A percentile compares a stretch with the other conserved stretches of the same genome.
These are phyloP conservation scores for Hirtodrosophila cameraria DNA, from an alignment of 2,888 invertebrate genomes.

Conservation along the genomic window DNA sequence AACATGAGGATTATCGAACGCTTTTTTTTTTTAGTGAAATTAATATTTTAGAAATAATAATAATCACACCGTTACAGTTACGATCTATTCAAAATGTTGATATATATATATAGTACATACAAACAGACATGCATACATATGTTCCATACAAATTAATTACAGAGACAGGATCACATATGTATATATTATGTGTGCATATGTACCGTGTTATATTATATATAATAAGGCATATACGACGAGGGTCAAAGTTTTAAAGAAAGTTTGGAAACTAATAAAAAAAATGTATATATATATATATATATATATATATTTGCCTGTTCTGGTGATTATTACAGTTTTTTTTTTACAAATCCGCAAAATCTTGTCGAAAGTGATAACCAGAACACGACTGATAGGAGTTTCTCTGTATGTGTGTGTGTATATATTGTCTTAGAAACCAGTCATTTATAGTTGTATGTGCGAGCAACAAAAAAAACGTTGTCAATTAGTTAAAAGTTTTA, in stretches of 20 bases:
- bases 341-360: too few relatives aligned
- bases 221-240: conserved; percentile 73
- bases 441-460: conserved; percentile 45
- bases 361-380: too few relatives aligned
- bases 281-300: conserved; percentile 7
- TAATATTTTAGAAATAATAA: conserved; percentile 42
- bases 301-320: too few relatives aligned
- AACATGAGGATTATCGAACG: conserved; percentile 6
- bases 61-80: conserved; percentile 7
- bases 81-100: conserved; percentile 10
- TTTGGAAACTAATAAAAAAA: conserved; percentile 7
- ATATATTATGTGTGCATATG: conserved; percentile 15
- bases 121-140: conserved; percentile 33
- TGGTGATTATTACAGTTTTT: too few relatives aligned
- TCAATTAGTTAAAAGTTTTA: conserved; percentile 19
- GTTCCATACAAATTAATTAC: conserved; percentile 40
- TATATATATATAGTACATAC: conserved; percentile 25
- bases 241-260: conserved; percentile 32
- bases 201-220: conserved; percentile 69
- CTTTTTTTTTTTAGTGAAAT: conserved; percentile 20
- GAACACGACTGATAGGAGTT: too few relatives aligned
- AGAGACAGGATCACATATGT: conserved; percentile 27
- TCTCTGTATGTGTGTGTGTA: conserved; percentile 13
- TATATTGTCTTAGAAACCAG: conserved; percentile 73
- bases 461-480: conserved; percentile 16